A percentile compares a stretch with the other conserved stretches of the same genome.
phyloP scores from a whole-genome alignment of 2,888 invertebrate species.

The Brassicogethes aeneus region DNA sequence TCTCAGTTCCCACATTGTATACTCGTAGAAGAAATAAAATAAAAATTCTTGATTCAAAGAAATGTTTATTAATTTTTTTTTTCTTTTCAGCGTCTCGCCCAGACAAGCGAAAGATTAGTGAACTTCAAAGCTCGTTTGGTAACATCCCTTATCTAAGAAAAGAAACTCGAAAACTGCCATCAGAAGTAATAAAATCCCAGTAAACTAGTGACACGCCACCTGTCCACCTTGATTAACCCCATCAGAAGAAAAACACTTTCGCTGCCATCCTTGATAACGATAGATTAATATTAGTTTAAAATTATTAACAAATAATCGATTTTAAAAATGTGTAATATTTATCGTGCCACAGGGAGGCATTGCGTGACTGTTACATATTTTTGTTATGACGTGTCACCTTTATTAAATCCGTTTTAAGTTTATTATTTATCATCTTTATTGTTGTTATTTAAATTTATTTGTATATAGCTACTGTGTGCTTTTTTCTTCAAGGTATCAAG shows the following conservation, averaged over 20 bases:
- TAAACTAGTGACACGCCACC: conserved; percentile 2
- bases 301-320: background rate
- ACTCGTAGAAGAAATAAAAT: too few species aligned
- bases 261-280: background rate
- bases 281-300: background rate
- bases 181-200: conserved; percentile 1
- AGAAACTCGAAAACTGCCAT: conserved; percentile 15
- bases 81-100: conserved; percentile 62
- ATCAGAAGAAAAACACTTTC: conserved; percentile 4
- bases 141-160: conserved; percentile 74
- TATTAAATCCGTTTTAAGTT: conserved; percentile 14
- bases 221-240: conserved; percentile 9
- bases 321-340: background rate
- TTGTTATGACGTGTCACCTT: background rate
- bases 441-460: conserved; percentile 25
- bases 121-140: conserved; percentile 89
- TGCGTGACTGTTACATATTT: background rate
- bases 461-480: conserved; percentile 22
- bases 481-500: conserved; percentile 2
- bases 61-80: too few species aligned
- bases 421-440: conserved; percentile 24
- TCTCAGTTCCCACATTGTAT: too few species aligned
- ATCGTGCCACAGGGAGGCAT: background rate
- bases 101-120: conserved; percentile 84
- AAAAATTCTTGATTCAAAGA: too few species aligned